Base-by-base conservation (phyloP, 2,888 invertebrate species). In the Argyra leucocephala region DNA sequence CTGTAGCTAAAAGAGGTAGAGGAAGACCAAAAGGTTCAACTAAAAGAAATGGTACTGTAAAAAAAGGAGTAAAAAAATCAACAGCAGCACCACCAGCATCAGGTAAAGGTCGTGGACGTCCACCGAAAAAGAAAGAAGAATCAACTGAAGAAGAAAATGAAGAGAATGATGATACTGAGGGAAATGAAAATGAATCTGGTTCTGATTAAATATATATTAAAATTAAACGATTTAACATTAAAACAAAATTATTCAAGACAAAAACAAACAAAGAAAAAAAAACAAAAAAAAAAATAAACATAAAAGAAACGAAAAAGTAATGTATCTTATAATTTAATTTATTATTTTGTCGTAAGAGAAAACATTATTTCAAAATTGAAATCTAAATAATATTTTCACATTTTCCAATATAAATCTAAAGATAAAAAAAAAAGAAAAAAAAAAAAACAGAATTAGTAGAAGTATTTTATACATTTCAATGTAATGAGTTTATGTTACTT, bases 11-110 rank as follows among this genome's bases (percentile, higher is more conserved):
- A 78, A 76, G 83, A 74, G 83, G 83, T 23, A 76, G 83, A 70
- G 78, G 83, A 69, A 79, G 83, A 70, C 83, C 83, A 24, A 83
- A 83, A 72, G 83, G 83, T 57, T 79, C 83, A 24, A 83, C 83
- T 76, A 83, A 83, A 76, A 83, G 81, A 76, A 70, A 76, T 77
- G 66, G 78, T 78, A 70, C 69, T 15, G 71, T 68, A 26, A 59
- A 65, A 7, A 69, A 66, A 65, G 59, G 67, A 15, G 7, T 48
- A 62, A 70, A 69, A 24, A 72, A 71, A 62, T 65, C 68, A 59
- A 69, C 64, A 36, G 66, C 36, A 23, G 63, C 57, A 31, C 6
- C 61, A 31, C 5, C 26, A 1, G 57, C 22, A 22, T 48, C 36
- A 21, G 61, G 36, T 22, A 71, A 70, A 63, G 69, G 69, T 61